Conservation (phyloP, 2,113 vertebrate genomes). For the Pollachius pollachius region DNA sequence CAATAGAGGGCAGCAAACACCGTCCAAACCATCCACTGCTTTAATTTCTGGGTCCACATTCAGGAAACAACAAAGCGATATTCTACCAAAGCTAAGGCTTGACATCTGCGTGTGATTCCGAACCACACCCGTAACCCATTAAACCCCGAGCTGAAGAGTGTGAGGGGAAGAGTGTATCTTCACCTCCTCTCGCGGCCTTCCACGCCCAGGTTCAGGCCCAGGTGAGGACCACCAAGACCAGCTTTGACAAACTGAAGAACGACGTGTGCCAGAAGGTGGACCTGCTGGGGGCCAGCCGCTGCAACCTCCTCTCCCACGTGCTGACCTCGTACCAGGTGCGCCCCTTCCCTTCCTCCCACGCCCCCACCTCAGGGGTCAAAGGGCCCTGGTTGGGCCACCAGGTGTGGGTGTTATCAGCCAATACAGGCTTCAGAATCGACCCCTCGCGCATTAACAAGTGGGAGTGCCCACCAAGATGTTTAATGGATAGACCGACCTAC, state of each 20-base stretch:
- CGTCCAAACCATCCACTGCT: neutral
- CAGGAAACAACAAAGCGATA: neutral
- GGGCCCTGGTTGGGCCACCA: neutral
- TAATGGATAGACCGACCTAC: no score
- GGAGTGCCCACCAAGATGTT: no score
- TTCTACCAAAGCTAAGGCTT: no score
- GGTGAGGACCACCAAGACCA: conserved; percentile 89
- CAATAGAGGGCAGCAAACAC: conserved; percentile 48
- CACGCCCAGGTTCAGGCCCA: conserved; percentile 89
- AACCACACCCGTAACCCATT: neutral
- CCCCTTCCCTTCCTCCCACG: neutral
- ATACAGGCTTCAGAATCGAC: no score
- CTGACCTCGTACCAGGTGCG: conserved; percentile 93
- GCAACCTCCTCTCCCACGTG: conserved; percentile 96
- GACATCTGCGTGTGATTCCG: neutral
- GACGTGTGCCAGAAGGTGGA: conserved; percentile 99
- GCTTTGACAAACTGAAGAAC: conserved; percentile 95
- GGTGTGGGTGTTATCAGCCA: neutral
- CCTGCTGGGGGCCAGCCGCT: conserved; percentile 93
- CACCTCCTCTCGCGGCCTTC: neutral
- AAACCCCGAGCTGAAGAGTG: neutral
- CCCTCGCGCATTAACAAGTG: no score
- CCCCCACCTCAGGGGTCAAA: neutral
- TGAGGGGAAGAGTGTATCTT: neutral
- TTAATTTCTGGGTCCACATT: neutral